Conservation (phyloP, 2,797 vertebrate genomes). For the Sphaeramia orbicularis region DNA sequence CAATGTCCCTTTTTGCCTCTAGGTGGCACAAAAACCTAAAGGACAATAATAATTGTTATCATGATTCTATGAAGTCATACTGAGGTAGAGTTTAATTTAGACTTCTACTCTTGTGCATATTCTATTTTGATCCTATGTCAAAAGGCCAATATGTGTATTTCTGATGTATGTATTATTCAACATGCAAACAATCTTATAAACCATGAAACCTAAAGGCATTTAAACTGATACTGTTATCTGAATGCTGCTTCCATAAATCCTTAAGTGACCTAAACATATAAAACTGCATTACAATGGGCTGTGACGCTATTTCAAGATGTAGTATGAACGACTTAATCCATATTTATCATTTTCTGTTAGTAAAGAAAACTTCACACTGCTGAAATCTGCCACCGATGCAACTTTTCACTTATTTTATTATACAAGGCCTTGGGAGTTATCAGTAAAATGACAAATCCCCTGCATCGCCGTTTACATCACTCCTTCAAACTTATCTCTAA, state of each 20-base stretch:
- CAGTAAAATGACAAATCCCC: constrained; percentile 30
- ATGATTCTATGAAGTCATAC: background rate
- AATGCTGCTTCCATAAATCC: background rate
- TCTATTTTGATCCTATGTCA: background rate
- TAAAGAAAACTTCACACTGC: too few relatives aligned
- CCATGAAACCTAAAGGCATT: too few relatives aligned
- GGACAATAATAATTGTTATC: constrained; percentile 5
- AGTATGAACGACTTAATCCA: too few relatives aligned
- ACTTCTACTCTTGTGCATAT: background rate
- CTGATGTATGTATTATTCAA: background rate
- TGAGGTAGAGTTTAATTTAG: background rate
- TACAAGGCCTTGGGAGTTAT: constrained; percentile 24
- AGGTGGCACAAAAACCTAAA: constrained; percentile 63
- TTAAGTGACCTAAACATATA: too few relatives aligned
- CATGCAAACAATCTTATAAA: background rate
- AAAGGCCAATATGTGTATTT: background rate
- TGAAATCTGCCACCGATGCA: constrained; percentile 16
- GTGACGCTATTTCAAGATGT: too few relatives aligned
- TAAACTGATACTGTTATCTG: background rate
- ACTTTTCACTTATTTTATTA: constrained; percentile 33
- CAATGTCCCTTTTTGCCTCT: constrained; percentile 44
- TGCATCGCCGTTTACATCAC: constrained; percentile 10
- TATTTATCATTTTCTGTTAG: too few relatives aligned
- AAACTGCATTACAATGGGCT: too few relatives aligned
- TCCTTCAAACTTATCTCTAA: constrained; percentile 33